Percentiles rank a stretch among this genome's conserved stretches.
Evolutionary conservation across 1,140 invertebrate genomes (phyloP).

Genomic region (Macrocentrus cingulum): DNA sequence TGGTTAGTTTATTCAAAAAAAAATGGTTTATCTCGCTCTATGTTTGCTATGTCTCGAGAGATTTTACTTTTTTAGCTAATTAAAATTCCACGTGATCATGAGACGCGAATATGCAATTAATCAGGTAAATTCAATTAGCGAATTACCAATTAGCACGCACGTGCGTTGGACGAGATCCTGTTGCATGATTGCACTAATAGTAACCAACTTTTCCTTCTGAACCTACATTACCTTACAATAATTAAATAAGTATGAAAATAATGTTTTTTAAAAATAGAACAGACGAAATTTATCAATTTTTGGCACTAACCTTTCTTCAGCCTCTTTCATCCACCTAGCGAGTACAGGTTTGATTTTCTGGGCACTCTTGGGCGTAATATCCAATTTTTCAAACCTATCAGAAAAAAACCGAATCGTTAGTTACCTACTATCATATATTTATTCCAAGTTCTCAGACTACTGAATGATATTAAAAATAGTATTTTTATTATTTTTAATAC

Average conservation of each 20-base stretch:
- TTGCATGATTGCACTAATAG: conserved; percentile 39
- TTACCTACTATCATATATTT: too few species aligned
- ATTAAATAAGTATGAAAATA: neutral
- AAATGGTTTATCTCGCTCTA: too few species aligned
- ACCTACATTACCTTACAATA: neutral
- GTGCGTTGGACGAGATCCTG: conserved; percentile 34
- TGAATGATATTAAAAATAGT: too few species aligned
- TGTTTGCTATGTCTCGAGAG: too few species aligned
- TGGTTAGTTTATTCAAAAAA: neutral
- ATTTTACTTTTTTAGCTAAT: conserved; percentile 38
- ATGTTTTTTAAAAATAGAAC: neutral
- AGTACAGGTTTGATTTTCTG: conserved; percentile 98
- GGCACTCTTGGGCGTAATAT: conserved; percentile 98
- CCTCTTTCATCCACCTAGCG: conserved; percentile 97
- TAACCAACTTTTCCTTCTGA: too few species aligned
- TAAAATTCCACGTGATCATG: conserved; percentile 52
- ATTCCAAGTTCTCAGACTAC: too few species aligned
- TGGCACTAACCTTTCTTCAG: conserved; percentile 86
- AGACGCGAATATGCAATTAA: conserved; percentile 49
- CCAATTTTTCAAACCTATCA: conserved; percentile 99
- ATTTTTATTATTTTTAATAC: too few species aligned
- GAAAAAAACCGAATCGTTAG: too few species aligned
- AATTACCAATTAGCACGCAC: conserved; percentile 51
- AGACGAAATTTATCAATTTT: too few species aligned
- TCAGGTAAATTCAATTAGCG: conserved; percentile 52